Evolutionary conservation across 2,888 invertebrate species (phyloP), one percentile per base, ranked within the genome.

Genomic region (Acleris literana): DNA sequence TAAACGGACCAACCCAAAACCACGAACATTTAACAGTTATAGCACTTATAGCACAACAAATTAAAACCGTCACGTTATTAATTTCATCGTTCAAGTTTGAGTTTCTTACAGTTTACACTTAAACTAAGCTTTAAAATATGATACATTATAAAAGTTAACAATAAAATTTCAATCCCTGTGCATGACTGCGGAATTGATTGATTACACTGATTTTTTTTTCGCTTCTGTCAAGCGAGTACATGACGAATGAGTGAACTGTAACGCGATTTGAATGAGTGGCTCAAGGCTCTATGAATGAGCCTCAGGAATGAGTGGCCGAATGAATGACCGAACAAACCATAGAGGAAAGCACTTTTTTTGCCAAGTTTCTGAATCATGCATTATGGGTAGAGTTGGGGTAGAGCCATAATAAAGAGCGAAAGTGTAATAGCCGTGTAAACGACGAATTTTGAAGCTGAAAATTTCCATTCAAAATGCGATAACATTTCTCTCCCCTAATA

Each of bases 1-100:
- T 68, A 58, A 72, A 68, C 64, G 70, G 72, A 72, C 69, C 73
- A 75, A 76, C 74, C 70, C 66, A 74, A 76, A 76, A 71, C 63
- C 22, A 71, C 56, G 70, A 76, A 72, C 68, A 71, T 70, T 65
- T 71, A 71, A 70, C 72, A 72, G 64, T 69, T 72, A 73, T 69
- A 71, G 72, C 75, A 76, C 73, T 63, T 63, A 70, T 67, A 68
- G 68, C 69, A 71, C 70, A 71, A 75, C 72, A 69, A 68, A 73
- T 71, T 54, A 77, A 79, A 72, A 72, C 71, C 73, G 69, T 70
- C 68, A 68, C 39, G 68, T 66, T 52, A 52, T 57, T 33, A 62
- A 46, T 57, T 57, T 62, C 66, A 53, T 62, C 39, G 46, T 66
- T 53, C 66, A 22, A 57, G 48, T 62, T 57, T 53, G 25, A 62